A percentile compares a stretch with the other conserved stretches of the same genome.
Evolutionary conservation across 37 sponge, comb jelly and placozoan species (phyloP).

Genomic region (Ianthella basta): DNA sequence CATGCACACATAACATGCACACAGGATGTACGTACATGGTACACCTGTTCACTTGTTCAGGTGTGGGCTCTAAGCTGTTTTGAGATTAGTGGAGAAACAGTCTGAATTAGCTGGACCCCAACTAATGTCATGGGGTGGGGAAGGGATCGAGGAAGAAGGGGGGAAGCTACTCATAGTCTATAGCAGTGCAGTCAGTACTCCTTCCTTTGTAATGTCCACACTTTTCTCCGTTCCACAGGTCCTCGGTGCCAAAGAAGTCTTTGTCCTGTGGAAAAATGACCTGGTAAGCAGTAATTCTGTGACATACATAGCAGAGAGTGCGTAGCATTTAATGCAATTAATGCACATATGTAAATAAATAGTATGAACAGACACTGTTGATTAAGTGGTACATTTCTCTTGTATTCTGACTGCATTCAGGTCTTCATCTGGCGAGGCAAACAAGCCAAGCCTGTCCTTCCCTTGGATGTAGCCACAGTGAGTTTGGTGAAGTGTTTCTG

Average conservation of each 20-base stretch:
- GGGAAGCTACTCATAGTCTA: not conserved
- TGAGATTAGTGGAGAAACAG: too few relatives aligned
- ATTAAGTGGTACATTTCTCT: too few relatives aligned
- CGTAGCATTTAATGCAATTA: too few relatives aligned
- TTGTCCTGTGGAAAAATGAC: conserved; percentile 26
- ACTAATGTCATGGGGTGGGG: too few relatives aligned
- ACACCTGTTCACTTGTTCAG: too few relatives aligned
- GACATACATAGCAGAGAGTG: not conserved
- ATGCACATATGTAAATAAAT: too few relatives aligned
- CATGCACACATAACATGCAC: too few relatives aligned
- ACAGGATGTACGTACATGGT: too few relatives aligned
- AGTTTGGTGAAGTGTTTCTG: not conserved
- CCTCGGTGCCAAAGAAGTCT: conserved; percentile 18
- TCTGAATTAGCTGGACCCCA: too few relatives aligned
- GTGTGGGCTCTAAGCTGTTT: too few relatives aligned
- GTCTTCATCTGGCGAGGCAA: conserved; percentile 49
- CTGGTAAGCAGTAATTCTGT: conserved; percentile 7
- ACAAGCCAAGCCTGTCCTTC: not conserved
- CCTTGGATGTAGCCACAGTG: not conserved
- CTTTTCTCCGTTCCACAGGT: conserved; percentile 19
- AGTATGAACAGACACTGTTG: too few relatives aligned
- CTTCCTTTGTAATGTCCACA: not conserved
- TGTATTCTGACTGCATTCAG: conserved; percentile 4
- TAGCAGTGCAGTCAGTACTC: not conserved
- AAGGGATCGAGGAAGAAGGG: too few relatives aligned